A percentile compares a stretch with the other conserved stretches of the same genome.
Conservation (phyloP, 2,113 vertebrate genomes). For the Semicossyphus pulcher region DNA sequence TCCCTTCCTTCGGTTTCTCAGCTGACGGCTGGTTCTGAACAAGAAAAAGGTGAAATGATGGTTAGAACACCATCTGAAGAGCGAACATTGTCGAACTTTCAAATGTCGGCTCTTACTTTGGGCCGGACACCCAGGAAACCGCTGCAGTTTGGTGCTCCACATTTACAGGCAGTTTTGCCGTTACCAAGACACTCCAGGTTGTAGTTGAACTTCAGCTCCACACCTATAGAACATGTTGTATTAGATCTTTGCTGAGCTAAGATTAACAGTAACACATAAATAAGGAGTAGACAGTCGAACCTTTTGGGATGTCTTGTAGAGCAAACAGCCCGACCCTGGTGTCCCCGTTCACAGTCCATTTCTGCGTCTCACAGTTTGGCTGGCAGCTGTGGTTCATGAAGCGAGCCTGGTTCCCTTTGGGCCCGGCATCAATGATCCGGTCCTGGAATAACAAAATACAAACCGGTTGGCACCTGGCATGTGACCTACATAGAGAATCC, state of each 20-base stretch:
- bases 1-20: constrained; percentile 91
- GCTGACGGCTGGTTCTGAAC: constrained; percentile 89
- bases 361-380: constrained; percentile 99
- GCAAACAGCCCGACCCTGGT: constrained; percentile 97
- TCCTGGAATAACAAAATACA: constrained; percentile 85
- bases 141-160: constrained; percentile 97
- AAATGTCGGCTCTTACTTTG: constrained; percentile 85
- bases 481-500: not conserved
- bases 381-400: constrained; percentile 99
- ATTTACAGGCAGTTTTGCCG: constrained; percentile 98
- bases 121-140: constrained; percentile 96
- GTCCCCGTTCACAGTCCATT: constrained; percentile 99
- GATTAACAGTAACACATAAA: not conserved
- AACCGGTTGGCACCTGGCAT: not conserved
- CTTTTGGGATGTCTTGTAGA: constrained; percentile 94
- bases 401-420: constrained; percentile 97
- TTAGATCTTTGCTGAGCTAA: not conserved
- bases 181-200: constrained; percentile 98
- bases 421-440: constrained; percentile 97
- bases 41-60: not conserved
- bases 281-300: constrained; percentile 74
- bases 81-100: not conserved
- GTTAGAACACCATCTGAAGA: not conserved
- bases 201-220: constrained; percentile 98
- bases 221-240: constrained; percentile 78